A percentile compares a stretch with the other conserved stretches of the same genome.
These are phyloP conservation scores for Brachyptera putata DNA, from an alignment of 2,888 invertebrate genomes.

Conservation along the genomic window DNA sequence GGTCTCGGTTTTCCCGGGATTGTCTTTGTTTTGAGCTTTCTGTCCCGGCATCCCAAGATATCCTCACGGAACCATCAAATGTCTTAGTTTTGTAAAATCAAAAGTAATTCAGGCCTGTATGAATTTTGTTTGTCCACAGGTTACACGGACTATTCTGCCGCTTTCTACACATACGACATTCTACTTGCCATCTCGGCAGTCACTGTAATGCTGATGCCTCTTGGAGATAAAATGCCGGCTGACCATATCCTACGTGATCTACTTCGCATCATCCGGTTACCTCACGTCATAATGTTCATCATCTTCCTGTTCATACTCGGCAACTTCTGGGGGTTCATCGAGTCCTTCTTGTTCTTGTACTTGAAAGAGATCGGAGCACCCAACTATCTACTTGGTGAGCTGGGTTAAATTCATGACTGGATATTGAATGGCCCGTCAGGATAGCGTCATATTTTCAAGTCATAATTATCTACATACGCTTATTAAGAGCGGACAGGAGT, in stretches of 20 bases:
- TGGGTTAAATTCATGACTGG: neutral
- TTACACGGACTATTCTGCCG: conserved; percentile 81
- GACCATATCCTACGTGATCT: conserved; percentile 74
- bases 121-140: no score
- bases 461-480: no score
- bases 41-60: no score
- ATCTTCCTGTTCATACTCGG: conserved; percentile 77
- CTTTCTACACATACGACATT: conserved; percentile 77
- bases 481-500: no score
- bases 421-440: neutral
- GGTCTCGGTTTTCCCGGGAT: no score
- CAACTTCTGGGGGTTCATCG: conserved; percentile 85
- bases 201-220: conserved; percentile 71
- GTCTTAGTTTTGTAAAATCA: no score
- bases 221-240: conserved; percentile 71
- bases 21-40: no score
- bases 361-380: conserved; percentile 79
- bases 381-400: conserved; percentile 71
- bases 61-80: no score
- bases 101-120: neutral
- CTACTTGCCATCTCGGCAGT: conserved; percentile 67
- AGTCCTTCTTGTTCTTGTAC: conserved; percentile 82
- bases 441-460: no score
- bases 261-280: conserved; percentile 69
- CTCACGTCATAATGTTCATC: conserved; percentile 75